Evolutionary conservation across 1,140 invertebrate genomes (phyloP).

Genomic region (Trigoniulus corallinus): DNA sequence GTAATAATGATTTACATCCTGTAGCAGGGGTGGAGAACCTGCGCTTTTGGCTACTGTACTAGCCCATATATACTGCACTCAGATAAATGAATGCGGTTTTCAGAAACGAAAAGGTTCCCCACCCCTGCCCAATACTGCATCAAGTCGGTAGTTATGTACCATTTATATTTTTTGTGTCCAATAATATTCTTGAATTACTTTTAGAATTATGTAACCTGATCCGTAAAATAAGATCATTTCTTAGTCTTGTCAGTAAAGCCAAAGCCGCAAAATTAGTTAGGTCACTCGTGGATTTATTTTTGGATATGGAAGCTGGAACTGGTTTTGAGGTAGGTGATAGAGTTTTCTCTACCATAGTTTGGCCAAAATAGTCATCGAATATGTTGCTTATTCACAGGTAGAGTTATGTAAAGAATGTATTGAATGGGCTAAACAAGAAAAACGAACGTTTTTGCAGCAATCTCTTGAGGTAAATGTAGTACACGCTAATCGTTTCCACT

Average conservation of each 20-base stretch:
- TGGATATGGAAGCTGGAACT: slow-evolving; percentile 86
- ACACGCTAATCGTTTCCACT: slow-evolving; percentile 3
- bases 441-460: slow-evolving; percentile 90
- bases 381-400: too few relatives aligned
- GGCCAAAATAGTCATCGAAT: not conserved
- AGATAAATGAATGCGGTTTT: too few relatives aligned
- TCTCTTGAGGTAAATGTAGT: slow-evolving; percentile 51
- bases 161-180: not conserved
- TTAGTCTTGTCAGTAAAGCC: slow-evolving; percentile 85
- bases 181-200: slow-evolving; percentile 9
- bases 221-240: slow-evolving; percentile 80
- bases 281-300: slow-evolving; percentile 89
- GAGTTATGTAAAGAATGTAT: slow-evolving; percentile 80
- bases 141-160: not conserved
- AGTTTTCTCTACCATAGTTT: slow-evolving; percentile 21
- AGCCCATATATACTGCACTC: too few relatives aligned
- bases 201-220: slow-evolving; percentile 78
- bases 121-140: not conserved
- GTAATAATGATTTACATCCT: slow-evolving; percentile 14
- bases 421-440: slow-evolving; percentile 97
- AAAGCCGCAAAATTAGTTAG: slow-evolving; percentile 97
- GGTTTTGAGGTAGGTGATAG: slow-evolving; percentile 47
- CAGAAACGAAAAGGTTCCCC: too few relatives aligned
- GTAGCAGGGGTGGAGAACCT: not conserved
- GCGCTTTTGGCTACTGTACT: too few relatives aligned